Evolutionary conservation across 2,888 invertebrate genomes (phyloP), one percentile per base, ranked within the genome.

Genomic region (Drosophila lutescens): DNA sequence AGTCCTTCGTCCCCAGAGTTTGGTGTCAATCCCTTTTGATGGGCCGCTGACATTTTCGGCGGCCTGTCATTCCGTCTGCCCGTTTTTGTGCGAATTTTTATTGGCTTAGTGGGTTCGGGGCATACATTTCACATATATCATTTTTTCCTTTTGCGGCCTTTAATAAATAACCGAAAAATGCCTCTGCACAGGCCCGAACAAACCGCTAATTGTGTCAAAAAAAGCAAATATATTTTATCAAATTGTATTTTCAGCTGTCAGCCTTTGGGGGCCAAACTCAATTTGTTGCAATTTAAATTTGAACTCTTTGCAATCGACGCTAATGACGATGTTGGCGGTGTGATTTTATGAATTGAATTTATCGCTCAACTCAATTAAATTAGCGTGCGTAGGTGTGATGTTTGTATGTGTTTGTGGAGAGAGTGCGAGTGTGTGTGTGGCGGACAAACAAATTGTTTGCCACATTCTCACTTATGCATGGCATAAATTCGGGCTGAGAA

Each of bases 21-120:
- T 20, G 68, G 40, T 34, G 66, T 73, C 77, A 81, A 76, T 85
- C 73, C 77, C 49, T 50, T 82, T 87, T 85, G 80, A 87, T 74
- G 86, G 71, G 50, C 76, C 73, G 50, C 61, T 80, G 81, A 76
- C 76, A 81, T 79, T 81, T 66, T 79, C 73, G 75, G 72, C 80
- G 79, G 77, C 82, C 68, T 79, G 80, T 82, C 83, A 77, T 75
- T 67, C 72, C 59, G 34, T 34, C 12, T 12, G 10, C 12, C 12
- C 34, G 63, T 71, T 82, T 77, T 70, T 81, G 65, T 70, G 76
- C 40, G 74, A 73, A 74, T 80, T 80, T 80, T 86, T 80, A 80
- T 80, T 80, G 78, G 85, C 70, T 83, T 76, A 66, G 56, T 57
- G 36, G 47, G 49, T 49, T 20, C 30, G 26, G 26, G 23, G 20